phyloP scores from a whole-genome alignment of 2,888 invertebrate genomes.

The Drosophila cyrtoloma region DNA sequence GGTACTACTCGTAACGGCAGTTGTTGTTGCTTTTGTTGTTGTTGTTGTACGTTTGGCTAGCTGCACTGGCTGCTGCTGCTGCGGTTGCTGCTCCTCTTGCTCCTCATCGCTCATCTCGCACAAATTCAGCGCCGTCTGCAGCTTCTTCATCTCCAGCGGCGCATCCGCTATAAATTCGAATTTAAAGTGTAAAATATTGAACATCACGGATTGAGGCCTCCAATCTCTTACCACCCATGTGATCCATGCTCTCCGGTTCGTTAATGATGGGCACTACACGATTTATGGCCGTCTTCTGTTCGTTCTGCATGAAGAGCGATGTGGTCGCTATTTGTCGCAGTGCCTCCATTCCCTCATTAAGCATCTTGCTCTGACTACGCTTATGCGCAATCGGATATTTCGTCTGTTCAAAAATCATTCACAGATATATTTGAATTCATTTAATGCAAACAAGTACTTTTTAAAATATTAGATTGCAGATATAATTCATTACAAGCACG shows the following conservation, averaged over 20 bases:
- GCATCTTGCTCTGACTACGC: slow-evolving; percentile 84
- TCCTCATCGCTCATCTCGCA: slow-evolving; percentile 84
- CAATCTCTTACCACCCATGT: slow-evolving; percentile 47
- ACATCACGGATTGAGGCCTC: background rate
- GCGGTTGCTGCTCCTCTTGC: slow-evolving; percentile 50
- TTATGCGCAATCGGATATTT: slow-evolving; percentile 84
- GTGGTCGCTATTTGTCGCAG: slow-evolving; percentile 85
- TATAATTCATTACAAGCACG: background rate
- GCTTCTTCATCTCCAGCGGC: slow-evolving; percentile 83
- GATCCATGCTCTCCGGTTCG: slow-evolving; percentile 82
- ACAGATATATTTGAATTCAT: background rate
- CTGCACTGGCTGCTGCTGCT: slow-evolving; percentile 41
- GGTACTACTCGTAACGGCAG: slow-evolving; percentile 80
- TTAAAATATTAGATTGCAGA: background rate
- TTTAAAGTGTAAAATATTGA: background rate
- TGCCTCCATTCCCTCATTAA: slow-evolving; percentile 85
- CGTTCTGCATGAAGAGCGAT: slow-evolving; percentile 86
- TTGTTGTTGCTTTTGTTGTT: slow-evolving; percentile 58
- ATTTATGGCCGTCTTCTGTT: slow-evolving; percentile 84
- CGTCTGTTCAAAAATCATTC: slow-evolving; percentile 42
- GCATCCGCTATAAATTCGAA: slow-evolving; percentile 60
- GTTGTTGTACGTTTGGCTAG: slow-evolving; percentile 53
- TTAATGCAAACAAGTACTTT: background rate
- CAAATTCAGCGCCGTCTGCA: slow-evolving; percentile 81
- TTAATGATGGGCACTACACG: slow-evolving; percentile 85